Evolutionary conservation across 2,113 vertebrate species (phyloP), one percentile per base, ranked within the genome.

Genomic region (Heloderma charlesbogerti): DNA sequence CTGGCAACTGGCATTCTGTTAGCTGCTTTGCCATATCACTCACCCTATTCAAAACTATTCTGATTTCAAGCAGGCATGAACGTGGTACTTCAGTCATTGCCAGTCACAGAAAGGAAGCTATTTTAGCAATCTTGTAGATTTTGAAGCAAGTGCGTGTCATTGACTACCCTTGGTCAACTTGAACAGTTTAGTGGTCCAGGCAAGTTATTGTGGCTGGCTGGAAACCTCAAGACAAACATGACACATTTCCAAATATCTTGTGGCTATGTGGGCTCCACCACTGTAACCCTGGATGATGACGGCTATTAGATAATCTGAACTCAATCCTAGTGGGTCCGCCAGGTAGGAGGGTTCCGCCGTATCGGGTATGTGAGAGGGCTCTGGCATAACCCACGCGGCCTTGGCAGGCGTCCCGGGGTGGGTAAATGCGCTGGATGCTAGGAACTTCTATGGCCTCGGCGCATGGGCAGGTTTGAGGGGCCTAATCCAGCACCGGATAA

Each of bases 151-250:
- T 10, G 12, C 75, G 67, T 85, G 82, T 86, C 94, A 80, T 57
- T 81, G 71, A 48, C 1, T 34, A 93, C 45, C 77, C 86, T 88
- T 0, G 43, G 89, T 80, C 88, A 90, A 87, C 84, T 90, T 89
- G 80, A 78, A 84, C 79, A 93, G 88, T 37, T 87, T 74, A 82
- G 66, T 60, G n/a, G 90, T 71, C 78, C 63, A 81, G 89, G 67
- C 80, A 94, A 94, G 92, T 92, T 92, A 90, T 80, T 92, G 89
- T 45, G 83, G 87, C 93, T 92, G 92, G 77, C 89, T 78, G 84
- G 87, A 95, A 96, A 94, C 95, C 94, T 95, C 95, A 93, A 94
- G 94, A 95, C n/a, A 94, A 22, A 94, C 92, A 92, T 91, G 74
- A 91, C 90, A 69, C 89, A 89, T 87, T 93, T 67, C 75, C 88